Evolutionary conservation across 1,140 invertebrate genomes (phyloP).

Genomic region (Eumaeus atala): DNA sequence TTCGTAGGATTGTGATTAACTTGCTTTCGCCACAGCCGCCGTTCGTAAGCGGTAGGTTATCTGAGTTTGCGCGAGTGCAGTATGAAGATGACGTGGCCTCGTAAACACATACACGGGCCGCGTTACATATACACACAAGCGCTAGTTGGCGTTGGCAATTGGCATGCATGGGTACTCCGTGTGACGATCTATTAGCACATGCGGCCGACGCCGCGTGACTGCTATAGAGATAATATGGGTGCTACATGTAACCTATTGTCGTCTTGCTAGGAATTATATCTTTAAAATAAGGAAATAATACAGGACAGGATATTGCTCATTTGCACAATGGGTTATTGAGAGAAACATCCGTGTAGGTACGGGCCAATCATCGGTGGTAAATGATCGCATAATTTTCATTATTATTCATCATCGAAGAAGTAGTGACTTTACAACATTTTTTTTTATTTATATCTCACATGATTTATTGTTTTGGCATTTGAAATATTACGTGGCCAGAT

Average conservation of each 20-base stretch:
- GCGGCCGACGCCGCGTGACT: not conserved
- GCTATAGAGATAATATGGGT: not conserved
- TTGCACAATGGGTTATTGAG: no score
- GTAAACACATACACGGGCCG: not conserved
- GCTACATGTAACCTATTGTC: not conserved
- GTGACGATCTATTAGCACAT: not conserved
- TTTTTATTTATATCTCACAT: no score
- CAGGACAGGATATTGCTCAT: no score
- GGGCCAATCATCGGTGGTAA: no score
- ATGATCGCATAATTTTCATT: no score
- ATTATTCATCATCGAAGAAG: no score
- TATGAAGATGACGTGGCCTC: not conserved
- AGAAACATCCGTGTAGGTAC: no score
- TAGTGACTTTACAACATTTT: no score
- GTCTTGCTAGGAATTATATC: no score
- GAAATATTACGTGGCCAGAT: no score
- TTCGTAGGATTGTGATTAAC: not conserved
- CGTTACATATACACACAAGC: not conserved
- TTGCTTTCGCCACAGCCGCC: not conserved
- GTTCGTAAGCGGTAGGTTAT: conserved; percentile 2
- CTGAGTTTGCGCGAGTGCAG: not conserved
- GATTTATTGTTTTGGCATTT: no score
- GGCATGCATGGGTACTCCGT: not conserved
- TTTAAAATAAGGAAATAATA: no score
- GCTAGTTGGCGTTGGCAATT: not conserved